These are phyloP conservation scores for Protomyctophum bolini DNA, from an alignment of 2,113 vertebrate genomes.

Conservation along the genomic window DNA sequence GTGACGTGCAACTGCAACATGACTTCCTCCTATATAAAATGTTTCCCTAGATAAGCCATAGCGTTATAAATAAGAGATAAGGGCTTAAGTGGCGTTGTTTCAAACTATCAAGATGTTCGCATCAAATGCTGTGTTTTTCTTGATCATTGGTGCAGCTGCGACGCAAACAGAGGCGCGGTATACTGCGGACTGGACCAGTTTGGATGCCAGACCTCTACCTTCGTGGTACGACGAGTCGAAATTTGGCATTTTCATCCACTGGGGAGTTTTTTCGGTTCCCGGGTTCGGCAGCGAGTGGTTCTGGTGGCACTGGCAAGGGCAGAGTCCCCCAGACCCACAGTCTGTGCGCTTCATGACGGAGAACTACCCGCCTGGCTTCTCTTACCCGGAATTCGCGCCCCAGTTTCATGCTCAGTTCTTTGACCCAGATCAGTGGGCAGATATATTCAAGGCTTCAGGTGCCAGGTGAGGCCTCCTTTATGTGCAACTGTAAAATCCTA, in stretches of 20 bases:
- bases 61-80: too few species aligned
- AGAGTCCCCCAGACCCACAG: slow-evolving; percentile 19
- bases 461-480: slow-evolving; percentile 82
- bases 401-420: slow-evolving; percentile 86
- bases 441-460: slow-evolving; percentile 85
- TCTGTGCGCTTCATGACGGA: slow-evolving; percentile 80
- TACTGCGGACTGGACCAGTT: slow-evolving; percentile 84
- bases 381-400: slow-evolving; percentile 86
- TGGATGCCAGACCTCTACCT: slow-evolving; percentile 89
- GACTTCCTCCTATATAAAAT: neutral
- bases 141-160: neutral
- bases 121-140: neutral
- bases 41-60: too few species aligned
- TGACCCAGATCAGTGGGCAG: slow-evolving; percentile 84
- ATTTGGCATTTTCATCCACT: slow-evolving; percentile 93
- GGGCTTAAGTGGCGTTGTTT: too few species aligned
- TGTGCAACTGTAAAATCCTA: neutral
- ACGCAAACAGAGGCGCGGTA: slow-evolving; percentile 60
- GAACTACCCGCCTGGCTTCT: slow-evolving; percentile 86
- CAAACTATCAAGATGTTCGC: slow-evolving; percentile 12
- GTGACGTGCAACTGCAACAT: neutral
- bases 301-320: slow-evolving; percentile 92
- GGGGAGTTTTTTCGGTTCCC: slow-evolving; percentile 93
- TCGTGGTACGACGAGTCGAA: slow-evolving; percentile 90
- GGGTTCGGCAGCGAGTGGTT: slow-evolving; percentile 95